Conservation (phyloP, 2,113 vertebrate genomes). For the Clinocottus analis region DNA sequence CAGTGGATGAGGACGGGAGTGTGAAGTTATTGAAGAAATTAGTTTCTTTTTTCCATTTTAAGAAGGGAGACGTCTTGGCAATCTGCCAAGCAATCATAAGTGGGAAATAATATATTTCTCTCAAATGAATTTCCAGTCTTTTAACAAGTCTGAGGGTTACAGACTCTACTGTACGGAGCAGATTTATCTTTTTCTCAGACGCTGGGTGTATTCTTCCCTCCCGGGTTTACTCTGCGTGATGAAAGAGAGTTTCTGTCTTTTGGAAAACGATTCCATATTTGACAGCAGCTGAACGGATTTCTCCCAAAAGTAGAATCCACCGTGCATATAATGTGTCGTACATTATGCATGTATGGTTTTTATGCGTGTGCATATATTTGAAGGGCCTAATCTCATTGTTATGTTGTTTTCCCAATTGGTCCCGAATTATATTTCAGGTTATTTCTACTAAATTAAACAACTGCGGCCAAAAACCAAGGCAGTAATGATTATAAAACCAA, state of each 20-base stretch:
- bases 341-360: too few species aligned
- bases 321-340: background rate
- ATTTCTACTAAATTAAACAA: background rate
- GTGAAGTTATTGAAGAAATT: constrained; percentile 38
- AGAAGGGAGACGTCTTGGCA: background rate
- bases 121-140: constrained; percentile 20
- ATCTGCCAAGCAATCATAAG: constrained; percentile 6
- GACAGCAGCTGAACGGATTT: constrained; percentile 15
- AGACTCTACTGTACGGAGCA: background rate
- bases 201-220: background rate
- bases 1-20: constrained; percentile 22
- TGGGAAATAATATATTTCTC: constrained; percentile 16
- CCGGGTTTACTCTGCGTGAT: constrained; percentile 29
- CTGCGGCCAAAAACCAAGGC: background rate
- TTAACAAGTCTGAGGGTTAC: constrained; percentile 5
- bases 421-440: background rate
- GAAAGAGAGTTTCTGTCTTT: constrained; percentile 38
- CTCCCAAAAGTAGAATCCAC: background rate
- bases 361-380: too few species aligned
- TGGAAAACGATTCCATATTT: constrained; percentile 4
- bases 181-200: background rate
- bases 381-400: too few species aligned
- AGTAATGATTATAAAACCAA: background rate
- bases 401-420: too few species aligned
- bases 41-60: constrained; percentile 23